Evolutionary conservation across 2,888 invertebrate genomes (phyloP), one percentile per base, ranked within the genome.

Genomic region (Cephus nigrinus): DNA sequence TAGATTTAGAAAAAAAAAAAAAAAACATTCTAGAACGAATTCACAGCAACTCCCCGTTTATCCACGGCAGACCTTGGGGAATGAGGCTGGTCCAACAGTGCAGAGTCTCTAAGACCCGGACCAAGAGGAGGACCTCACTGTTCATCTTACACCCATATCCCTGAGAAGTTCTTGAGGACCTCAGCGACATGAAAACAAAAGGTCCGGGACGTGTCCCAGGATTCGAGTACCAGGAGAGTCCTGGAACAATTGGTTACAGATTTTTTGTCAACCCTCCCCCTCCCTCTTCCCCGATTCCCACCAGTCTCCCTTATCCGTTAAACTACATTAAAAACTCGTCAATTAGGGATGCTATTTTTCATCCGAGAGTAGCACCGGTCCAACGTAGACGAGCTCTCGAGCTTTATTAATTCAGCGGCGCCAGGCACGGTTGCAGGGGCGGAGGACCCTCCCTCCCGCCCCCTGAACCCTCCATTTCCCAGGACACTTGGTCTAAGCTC

Each of bases 241-340:
- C 40, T 40, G 15, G 40, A 71, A 78, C 78, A 78, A 78, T 78
- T 75, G 75, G 71, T 78, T 75, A 75, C 71, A 78, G 75, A 78
- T 68, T 78, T 78, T 78, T 75, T n/a, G 40, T 15, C 40, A 15
- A 4, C 15, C 40, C 1, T 15, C 40, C 15, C 4, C 40, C 4
- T 5, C 31, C 31, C 31, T 31, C 1, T 4, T 12, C 33, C 11
- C 12, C 12, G 12, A 12, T 35, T 3, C 15, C 15, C 40, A 0
- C 15, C 55, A 23, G 4, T 23, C 80, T 75, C 78, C 79, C 73
- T 76, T 73, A 73, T 76, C 76, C 81, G 80, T 80, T 80, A 80
- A 82, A 82, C 80, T 75, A 82, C 82, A 82, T 82, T 80, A 82
- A 82, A 82, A 82, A 78, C 78, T 76, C 79, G 80, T 82, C 78